Evolutionary conservation across 1,140 invertebrate species (phyloP), one percentile per base, ranked within the genome.

Genomic region (Platorchestia sp.): DNA sequence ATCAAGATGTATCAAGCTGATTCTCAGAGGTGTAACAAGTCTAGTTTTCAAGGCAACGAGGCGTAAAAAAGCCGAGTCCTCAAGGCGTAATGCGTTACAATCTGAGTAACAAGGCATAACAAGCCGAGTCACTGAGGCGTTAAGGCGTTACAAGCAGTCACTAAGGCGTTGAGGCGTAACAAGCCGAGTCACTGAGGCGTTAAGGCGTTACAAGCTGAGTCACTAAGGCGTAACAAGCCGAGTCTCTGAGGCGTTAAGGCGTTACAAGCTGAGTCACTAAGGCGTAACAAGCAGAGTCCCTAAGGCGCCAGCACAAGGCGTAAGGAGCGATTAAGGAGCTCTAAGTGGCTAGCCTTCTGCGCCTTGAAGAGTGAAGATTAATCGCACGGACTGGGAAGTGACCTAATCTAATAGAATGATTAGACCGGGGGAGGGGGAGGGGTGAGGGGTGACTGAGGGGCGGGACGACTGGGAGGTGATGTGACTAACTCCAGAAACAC

Each of bases 341-440:
- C 91, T 75, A 93, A 93, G 91, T 93, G 91, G 45, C 91, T 40
- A 89, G 87, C 43, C 44, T 93, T 93, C 91, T 93, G 19, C 91
- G 44, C 44, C 91, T 93, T 93, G 91, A 93, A 95, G 89, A 95
- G 87, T 75, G 95, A 95, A 59, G 89, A 91, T 75, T 86, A 95
- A 91, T 53, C 43, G 89, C 40, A 45, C 40, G 42, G 87, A 95
- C 75, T 43, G 95, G 27, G 59, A 86, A 40, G 86, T 7, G 59
- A 40, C 75, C 41, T 10, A 86, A 87, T 86, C 45, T 75, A 44
- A 86, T 75, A 53, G 87, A 45, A 87, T 53, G 75, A 86, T 44
- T 95, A 87, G 95, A 86, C n/a, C 47, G 27, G 51, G n/a, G 59
- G 59, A 14, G 42, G 7, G 44, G 7, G 44, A 42, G 40, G 45